A percentile compares a stretch with the other conserved stretches of the same genome.
Evolutionary conservation across 1,140 invertebrate genomes (phyloP).

Genomic region (Globodera rostochiensis): DNA sequence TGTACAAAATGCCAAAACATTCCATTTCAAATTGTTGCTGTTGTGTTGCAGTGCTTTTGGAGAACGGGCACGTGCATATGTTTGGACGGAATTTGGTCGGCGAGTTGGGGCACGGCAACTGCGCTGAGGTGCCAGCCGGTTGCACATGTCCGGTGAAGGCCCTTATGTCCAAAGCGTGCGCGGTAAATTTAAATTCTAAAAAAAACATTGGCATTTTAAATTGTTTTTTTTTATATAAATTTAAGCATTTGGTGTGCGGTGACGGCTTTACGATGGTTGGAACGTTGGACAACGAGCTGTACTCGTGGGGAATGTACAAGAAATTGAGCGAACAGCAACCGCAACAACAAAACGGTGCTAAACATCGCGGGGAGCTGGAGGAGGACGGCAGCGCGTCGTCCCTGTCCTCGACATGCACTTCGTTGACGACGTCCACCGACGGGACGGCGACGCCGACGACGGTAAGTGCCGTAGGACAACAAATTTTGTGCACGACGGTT

Average conservation of each 20-base stretch:
- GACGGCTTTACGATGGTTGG: conserved; percentile 73
- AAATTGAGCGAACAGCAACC: conserved; percentile 2
- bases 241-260: conserved; percentile 72
- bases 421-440: neutral
- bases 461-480: too few relatives aligned
- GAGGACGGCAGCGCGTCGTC: neutral
- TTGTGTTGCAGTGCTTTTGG: conserved; percentile 70
- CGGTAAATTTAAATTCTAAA: conserved; percentile 63
- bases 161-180: conserved; percentile 69
- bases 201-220: neutral
- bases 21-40: neutral
- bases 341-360: conserved; percentile 5
- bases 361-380: neutral
- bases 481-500: too few relatives aligned
- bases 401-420: neutral
- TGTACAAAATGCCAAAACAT: conserved; percentile 14
- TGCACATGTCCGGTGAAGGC: conserved; percentile 70
- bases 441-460: neutral
- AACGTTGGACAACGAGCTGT: conserved; percentile 74
- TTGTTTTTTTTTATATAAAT: conserved; percentile 33
- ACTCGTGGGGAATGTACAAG: conserved; percentile 73
- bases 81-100: conserved; percentile 74
- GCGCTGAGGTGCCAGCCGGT: conserved; percentile 59
- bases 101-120: conserved; percentile 70
- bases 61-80: conserved; percentile 74